Percentiles rank a stretch among this genome's conserved stretches.
These are phyloP conservation scores for Notechis scutatus DNA, from an alignment of 2,113 vertebrate species.

Conservation along the genomic window DNA sequence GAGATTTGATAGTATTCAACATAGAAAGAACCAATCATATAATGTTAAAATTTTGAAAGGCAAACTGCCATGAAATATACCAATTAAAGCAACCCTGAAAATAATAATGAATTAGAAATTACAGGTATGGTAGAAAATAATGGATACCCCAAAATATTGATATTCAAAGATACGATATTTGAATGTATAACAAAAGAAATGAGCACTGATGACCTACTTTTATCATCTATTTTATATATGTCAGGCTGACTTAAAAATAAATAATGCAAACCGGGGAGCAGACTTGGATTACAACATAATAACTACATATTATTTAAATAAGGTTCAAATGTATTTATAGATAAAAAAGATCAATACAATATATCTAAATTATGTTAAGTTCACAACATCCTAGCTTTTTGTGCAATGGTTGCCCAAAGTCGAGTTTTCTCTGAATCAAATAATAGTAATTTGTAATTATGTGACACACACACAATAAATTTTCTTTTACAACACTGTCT, in stretches of 20 bases:
- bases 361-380: background rate
- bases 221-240: background rate
- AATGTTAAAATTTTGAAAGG: background rate
- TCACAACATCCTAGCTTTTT: background rate
- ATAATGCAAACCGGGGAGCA: background rate
- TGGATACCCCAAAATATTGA: background rate
- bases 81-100: background rate
- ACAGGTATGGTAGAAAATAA: background rate
- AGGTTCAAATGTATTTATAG: background rate
- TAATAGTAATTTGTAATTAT: slow-evolving; percentile 5
- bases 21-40: background rate
- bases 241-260: background rate
- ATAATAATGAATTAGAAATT: background rate
- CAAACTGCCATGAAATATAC: background rate
- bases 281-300: background rate
- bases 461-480: slow-evolving; percentile 63
- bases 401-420: background rate
- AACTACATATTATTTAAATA: background rate
- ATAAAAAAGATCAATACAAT: background rate
- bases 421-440: background rate
- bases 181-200: background rate
- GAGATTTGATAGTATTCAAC: background rate
- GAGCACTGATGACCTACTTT: background rate
- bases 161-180: background rate
- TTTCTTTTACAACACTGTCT: slow-evolving; percentile 59